Base-by-base conservation (phyloP, 1,140 invertebrate genomes). In the Pinna nobilis region DNA sequence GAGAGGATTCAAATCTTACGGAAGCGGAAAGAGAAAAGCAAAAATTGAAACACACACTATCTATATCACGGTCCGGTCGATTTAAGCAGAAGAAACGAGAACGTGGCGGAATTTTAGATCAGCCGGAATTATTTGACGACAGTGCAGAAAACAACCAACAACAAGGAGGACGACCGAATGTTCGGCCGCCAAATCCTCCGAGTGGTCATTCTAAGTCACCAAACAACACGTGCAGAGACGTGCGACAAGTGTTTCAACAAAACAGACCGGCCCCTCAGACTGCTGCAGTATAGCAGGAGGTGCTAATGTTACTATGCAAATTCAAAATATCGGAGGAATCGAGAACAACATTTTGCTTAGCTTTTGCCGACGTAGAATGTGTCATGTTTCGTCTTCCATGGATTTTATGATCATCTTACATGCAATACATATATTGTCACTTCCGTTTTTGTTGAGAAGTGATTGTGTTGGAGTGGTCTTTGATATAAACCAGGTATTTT, bases 81-180 rank as follows among this genome's bases (percentile, higher is more conserved):
- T 87, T 83, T 55, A 87, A 87, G 61, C 82, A 83, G 67, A 85
- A 85, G 68, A 85, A 84, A 44, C 73, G 82, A 70, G 80, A 84
- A 64, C 64, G 85, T 28, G 60, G 75, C 15, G 84, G 77, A 28
- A 80, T 87, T 60, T 57, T 82, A 25, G 84, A 86, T 72, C 74
- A 82, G 74, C 83, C 85, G 13, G 84, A 85, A 61, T 64, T 84
- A 7, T 83, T 74, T 57, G 64, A 49, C 23, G 37, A 55, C 25
- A 59, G 39, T 13, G 55, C 28, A 25, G 47, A 65, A 25, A 72
- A 59, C 13, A 55, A 44, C 15, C n/a, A n/a, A n/a, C n/a, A n/a
- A n/a, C 39, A 63, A 28, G 51, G 15, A 65, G 35, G 66, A 32
- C n/a, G 64, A 53, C 65, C 18, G 37, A 47, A 37, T 25, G 53